Conservation (phyloP, 23 tunicate species). For the Botrylloides violaceus region DNA sequence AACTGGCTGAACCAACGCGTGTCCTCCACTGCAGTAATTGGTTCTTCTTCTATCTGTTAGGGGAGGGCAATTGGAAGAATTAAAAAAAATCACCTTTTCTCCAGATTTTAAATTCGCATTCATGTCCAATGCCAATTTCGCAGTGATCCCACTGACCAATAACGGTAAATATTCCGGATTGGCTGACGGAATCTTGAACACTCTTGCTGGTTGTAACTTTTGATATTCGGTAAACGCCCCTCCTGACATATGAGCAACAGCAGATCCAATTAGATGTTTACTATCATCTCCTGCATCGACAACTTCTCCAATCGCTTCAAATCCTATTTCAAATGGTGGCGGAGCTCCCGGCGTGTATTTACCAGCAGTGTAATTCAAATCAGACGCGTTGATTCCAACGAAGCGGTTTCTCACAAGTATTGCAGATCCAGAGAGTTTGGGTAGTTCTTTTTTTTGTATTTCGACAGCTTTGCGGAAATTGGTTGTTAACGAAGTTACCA, state of each 20-base stretch:
- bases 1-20: too few relatives aligned
- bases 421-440: constrained; percentile 26
- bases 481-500: constrained; percentile 41
- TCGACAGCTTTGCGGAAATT: constrained; percentile 83
- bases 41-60: too few relatives aligned
- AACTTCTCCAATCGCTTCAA: constrained; percentile 95
- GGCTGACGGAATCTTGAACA: constrained; percentile 37
- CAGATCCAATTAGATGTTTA: constrained; percentile 34
- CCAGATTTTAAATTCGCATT: constrained; percentile 44
- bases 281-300: constrained; percentile 68
- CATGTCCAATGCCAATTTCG: constrained; percentile 57
- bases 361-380: constrained; percentile 88
- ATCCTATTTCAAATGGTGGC: constrained; percentile 91
- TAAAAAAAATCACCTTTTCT: constrained; percentile 49
- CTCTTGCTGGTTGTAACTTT: constrained; percentile 22
- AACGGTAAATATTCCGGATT: constrained; percentile 73
- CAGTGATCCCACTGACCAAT: constrained; percentile 94
- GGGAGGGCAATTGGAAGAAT: too few relatives aligned
- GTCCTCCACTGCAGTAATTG: too few relatives aligned
- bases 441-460: constrained; percentile 38
- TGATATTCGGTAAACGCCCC: constrained; percentile 94
- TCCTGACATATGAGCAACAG: constrained; percentile 69
- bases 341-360: constrained; percentile 50
- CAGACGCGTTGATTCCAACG: constrained; percentile 95
- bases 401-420: constrained; percentile 58